phyloP scores from a whole-genome alignment of 1,140 invertebrate genomes.

The Xylocopa sonorina region DNA sequence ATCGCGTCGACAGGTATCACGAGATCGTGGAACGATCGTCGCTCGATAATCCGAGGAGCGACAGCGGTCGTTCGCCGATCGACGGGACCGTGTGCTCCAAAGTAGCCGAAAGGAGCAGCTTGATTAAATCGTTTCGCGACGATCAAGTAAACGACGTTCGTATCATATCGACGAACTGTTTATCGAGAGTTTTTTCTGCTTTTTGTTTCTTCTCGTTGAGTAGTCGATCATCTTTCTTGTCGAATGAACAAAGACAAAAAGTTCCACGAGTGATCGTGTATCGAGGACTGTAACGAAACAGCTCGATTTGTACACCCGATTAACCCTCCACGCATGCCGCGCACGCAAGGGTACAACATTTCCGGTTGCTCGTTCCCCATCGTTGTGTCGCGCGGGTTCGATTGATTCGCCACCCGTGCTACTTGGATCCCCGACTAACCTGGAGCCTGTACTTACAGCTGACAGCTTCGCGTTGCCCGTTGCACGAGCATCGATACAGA shows the following conservation, averaged over 20 bases:
- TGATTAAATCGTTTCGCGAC: background rate
- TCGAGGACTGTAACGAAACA: slow-evolving; percentile 26
- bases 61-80: background rate
- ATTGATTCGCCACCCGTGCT: background rate
- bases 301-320: slow-evolving; percentile 8
- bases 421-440: slow-evolving; percentile 2
- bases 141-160: background rate
- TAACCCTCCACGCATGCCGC: slow-evolving; percentile 22
- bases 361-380: background rate
- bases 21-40: background rate
- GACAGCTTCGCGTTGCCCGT: slow-evolving; percentile 15
- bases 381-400: background rate
- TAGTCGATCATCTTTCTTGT: background rate
- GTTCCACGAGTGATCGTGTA: slow-evolving; percentile 53
- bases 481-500: slow-evolving; percentile 9
- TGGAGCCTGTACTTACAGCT: background rate
- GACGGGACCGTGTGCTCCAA: background rate
- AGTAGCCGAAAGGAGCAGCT: background rate
- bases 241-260: background rate
- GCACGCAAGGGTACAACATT: background rate
- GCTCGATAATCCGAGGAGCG: too few relatives aligned
- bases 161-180: background rate
- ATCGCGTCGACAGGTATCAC: background rate
- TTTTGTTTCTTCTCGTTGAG: background rate
- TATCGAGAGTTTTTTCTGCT: slow-evolving; percentile 9